Evolutionary conservation across 2,113 vertebrate species (phyloP), one percentile per base, ranked within the genome.

Genomic region (Phylloscopus trochiloides): DNA sequence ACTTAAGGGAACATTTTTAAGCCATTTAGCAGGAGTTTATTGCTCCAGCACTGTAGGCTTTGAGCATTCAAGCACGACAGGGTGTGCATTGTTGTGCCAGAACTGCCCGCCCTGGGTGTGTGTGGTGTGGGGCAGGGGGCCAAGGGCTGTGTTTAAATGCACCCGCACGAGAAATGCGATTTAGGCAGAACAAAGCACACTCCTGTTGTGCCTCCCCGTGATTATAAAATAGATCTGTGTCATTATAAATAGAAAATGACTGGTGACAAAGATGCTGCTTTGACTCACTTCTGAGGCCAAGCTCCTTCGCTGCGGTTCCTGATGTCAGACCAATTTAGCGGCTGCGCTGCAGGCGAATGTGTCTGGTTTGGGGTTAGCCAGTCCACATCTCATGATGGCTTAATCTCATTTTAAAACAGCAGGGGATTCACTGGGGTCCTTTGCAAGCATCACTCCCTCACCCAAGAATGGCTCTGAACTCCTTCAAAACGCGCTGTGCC

Each of bases 201-300:
- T 89, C 92, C 94, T 96, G 90, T 97, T 94, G 94, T 91, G 91
- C 88, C 82, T 92, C 88, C 71, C 94, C 14, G 6, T 70, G 90
- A 90, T 94, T 96, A 88, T 66, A 95, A 96, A 97, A 86, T 73
- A 76, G 92, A 94, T 88, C 72, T 91, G 76, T 95, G 88, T 93
- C 72, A 24, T 94, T 96, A 94, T 88, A 97, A 97, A 97, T 91
- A 86, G 92, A 94, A 96, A 92, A 97, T 40, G 83, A 94, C 93
- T 94, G 90, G 74, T 91, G 95, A 94, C 94, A 94, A 95, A 94
- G 93, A 86, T 85, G 88, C 77, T 65, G 87, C 88, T 95, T 90
- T 85, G 86, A 61, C 81, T 96, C 88, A 22, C 77, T 91, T 52
- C 80, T 43, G 96, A 77, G 90, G 67, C 86, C 73, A 25, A 59